These are phyloP conservation scores for Astropecten irregularis DNA, from an alignment of 53 echinoderm and acorn worm genomes.

Conservation along the genomic window DNA sequence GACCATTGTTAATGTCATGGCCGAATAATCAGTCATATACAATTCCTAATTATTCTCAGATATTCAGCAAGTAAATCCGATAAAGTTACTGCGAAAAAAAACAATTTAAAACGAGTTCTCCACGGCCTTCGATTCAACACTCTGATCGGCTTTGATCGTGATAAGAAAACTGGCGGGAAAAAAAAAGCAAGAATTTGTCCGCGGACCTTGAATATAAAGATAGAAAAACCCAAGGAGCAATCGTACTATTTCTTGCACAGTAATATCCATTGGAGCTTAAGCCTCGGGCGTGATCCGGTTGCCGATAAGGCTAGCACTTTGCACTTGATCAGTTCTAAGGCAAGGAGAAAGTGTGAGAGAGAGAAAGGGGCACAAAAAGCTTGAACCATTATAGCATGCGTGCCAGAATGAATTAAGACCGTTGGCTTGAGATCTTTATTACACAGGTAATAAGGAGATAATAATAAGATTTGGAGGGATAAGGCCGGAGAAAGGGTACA, in stretches of 20 bases:
- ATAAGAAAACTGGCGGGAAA: no score
- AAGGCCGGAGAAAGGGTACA: background rate
- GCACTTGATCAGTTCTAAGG: slow-evolving; percentile 12
- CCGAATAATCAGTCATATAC: no score
- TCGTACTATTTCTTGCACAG: slow-evolving; percentile 28
- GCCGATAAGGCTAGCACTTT: slow-evolving; percentile 28
- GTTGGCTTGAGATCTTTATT: background rate
- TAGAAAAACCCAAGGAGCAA: no score
- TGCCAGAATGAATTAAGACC: slow-evolving; percentile 3
- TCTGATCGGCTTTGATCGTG: no score
- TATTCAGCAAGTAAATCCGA: no score
- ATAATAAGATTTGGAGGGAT: background rate
- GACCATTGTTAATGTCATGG: no score
- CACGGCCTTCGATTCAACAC: no score
- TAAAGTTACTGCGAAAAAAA: no score
- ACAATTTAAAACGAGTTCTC: no score
- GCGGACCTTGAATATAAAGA: no score
- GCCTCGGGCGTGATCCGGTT: slow-evolving; percentile 12
- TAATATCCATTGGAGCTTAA: background rate
- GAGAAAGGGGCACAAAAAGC: background rate
- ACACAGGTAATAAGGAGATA: slow-evolving; percentile 21
- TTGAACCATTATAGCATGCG: background rate
- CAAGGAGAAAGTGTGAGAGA: background rate
- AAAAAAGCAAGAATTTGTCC: no score
- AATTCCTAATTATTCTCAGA: no score